A percentile compares a stretch with the other conserved stretches of the same genome.
These are phyloP conservation scores for Triops longicaudatus DNA, from an alignment of 1,140 invertebrate genomes.

Conservation along the genomic window DNA sequence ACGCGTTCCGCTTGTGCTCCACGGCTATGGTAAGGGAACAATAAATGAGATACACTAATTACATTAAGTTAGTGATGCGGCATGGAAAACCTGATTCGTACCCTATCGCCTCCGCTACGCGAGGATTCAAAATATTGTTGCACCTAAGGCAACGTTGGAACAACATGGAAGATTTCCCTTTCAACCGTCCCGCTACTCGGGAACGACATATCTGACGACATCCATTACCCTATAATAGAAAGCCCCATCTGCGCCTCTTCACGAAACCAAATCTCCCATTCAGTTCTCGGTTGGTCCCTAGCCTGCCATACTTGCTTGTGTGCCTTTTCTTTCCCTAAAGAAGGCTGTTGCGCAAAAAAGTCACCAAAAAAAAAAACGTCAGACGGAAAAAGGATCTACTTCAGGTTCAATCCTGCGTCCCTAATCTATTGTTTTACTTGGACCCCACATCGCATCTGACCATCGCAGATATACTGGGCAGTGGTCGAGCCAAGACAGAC, in stretches of 20 bases:
- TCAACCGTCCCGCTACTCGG: background rate
- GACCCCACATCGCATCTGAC: background rate
- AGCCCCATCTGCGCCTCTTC: constrained; percentile 5
- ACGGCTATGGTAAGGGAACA: background rate
- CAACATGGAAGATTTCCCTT: background rate
- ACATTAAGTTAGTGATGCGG: constrained; percentile 8
- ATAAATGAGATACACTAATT: background rate
- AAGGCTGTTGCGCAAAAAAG: background rate
- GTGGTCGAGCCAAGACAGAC: background rate
- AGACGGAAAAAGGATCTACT: background rate
- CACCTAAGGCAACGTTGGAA: background rate
- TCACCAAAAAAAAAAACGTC: background rate
- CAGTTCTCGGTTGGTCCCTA: background rate
- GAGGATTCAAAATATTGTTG: background rate
- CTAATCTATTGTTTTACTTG: constrained; percentile 9
- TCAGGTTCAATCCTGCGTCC: constrained; percentile 5
- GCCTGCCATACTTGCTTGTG: background rate
- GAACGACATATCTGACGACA: constrained; percentile 5
- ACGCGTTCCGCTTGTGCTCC: background rate
- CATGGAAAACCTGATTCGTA: background rate
- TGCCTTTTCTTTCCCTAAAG: background rate
- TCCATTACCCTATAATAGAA: constrained; percentile 1
- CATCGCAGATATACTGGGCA: background rate
- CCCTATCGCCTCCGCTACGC: background rate
- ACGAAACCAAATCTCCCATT: constrained; percentile 15